phyloP scores from a whole-genome alignment of 1,140 invertebrate genomes.

The Rhizoglyphus robini region DNA sequence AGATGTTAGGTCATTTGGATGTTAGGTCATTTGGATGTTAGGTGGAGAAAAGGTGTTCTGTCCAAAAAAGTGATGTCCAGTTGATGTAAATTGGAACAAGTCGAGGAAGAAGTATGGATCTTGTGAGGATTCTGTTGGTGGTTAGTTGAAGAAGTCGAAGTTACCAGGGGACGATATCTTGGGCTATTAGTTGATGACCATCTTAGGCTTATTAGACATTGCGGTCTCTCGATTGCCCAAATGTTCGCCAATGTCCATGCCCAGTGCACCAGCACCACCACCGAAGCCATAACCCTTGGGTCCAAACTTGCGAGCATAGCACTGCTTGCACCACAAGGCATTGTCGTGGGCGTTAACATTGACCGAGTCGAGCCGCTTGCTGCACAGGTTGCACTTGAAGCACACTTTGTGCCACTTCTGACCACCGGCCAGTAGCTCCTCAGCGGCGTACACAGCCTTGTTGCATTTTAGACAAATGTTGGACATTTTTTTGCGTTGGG shows the following conservation, averaged over 20 bases:
- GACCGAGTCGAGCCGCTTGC: constrained; percentile 92
- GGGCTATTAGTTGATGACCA: not conserved
- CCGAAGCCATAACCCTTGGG: constrained; percentile 56
- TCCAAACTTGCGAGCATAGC: constrained; percentile 93
- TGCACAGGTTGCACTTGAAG: constrained; percentile 96
- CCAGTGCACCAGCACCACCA: constrained; percentile 31
- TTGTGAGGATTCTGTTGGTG: too few relatives aligned
- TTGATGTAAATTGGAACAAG: too few relatives aligned
- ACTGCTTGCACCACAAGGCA: constrained; percentile 90
- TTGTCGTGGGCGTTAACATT: constrained; percentile 90
- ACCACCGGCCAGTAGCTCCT: constrained; percentile 90
- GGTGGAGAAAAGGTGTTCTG: too few relatives aligned
- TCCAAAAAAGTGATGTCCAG: too few relatives aligned
- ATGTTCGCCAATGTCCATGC: constrained; percentile 83
- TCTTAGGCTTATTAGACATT: constrained; percentile 6
- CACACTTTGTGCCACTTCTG: constrained; percentile 98
- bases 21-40: too few relatives aligned
- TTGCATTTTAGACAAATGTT: constrained; percentile 96
- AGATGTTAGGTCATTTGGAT: too few relatives aligned
- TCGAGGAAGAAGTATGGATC: too few relatives aligned
- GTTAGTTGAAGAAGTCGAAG: too few relatives aligned
- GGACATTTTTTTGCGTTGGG: too few relatives aligned
- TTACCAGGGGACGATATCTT: too few relatives aligned
- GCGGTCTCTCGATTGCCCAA: constrained; percentile 39
- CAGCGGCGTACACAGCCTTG: constrained; percentile 96